Conservation (phyloP, 1,140 invertebrate genomes). For the Arctopsyche grandis region DNA sequence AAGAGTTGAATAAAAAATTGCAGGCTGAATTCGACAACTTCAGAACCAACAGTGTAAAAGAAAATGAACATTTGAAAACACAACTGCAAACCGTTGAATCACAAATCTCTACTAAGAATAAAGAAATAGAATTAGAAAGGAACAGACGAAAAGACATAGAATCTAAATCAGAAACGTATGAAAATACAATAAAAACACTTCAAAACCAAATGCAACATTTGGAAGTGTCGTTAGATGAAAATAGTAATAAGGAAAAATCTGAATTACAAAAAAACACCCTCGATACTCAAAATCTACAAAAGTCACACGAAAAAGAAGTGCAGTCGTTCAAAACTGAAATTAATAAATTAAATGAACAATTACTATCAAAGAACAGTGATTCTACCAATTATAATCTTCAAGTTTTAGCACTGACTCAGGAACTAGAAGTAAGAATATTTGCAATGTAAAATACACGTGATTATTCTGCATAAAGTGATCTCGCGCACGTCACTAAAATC, state of each 20-base stretch:
- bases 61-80: slow-evolving; percentile 60
- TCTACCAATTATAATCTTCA: slow-evolving; percentile 60
- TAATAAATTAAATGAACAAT: slow-evolving; percentile 59
- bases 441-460: background rate
- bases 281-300: slow-evolving; percentile 61
- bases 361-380: slow-evolving; percentile 61
- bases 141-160: slow-evolving; percentile 63
- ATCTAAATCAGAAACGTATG: slow-evolving; percentile 59
- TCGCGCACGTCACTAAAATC: no score
- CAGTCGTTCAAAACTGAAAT: slow-evolving; percentile 59
- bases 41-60: slow-evolving; percentile 62
- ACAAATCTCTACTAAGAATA: slow-evolving; percentile 62
- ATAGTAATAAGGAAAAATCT: slow-evolving; percentile 58
- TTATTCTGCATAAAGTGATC: no score
- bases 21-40: slow-evolving; percentile 61
- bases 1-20: slow-evolving; percentile 64
- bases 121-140: slow-evolving; percentile 64
- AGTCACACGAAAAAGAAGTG: slow-evolving; percentile 56
- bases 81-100: slow-evolving; percentile 62
- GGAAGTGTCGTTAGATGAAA: slow-evolving; percentile 58
- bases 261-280: slow-evolving; percentile 60
- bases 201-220: slow-evolving; percentile 62
- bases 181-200: slow-evolving; percentile 60
- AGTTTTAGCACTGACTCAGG: slow-evolving; percentile 60
- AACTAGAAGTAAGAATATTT: slow-evolving; percentile 60